phyloP scores from a whole-genome alignment of 2,888 invertebrate genomes.

The Caenorhabditis sp. region DNA sequence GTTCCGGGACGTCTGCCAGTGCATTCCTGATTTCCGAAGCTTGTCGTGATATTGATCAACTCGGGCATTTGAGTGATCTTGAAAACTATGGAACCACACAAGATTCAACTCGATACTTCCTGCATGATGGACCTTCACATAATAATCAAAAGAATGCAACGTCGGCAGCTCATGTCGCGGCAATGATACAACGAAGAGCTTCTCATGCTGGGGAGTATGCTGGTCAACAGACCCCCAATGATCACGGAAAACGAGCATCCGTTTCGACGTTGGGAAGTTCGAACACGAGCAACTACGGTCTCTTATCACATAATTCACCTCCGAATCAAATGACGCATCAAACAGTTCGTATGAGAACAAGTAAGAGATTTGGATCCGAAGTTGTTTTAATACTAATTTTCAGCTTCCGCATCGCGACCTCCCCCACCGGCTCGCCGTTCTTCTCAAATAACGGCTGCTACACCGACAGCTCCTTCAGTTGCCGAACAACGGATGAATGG shows the following conservation, averaged over 20 bases:
- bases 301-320: conserved; percentile 30
- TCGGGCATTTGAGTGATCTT: conserved; percentile 73
- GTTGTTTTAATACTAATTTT: background rate
- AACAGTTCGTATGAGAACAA: conserved; percentile 67
- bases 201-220: conserved; percentile 51
- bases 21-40: conserved; percentile 59
- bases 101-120: conserved; percentile 46
- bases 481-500: conserved; percentile 74
- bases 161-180: background rate
- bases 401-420: conserved; percentile 84
- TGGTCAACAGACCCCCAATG: background rate
- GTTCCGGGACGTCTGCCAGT: conserved; percentile 52
- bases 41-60: conserved; percentile 71
- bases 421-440: conserved; percentile 84
- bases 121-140: conserved; percentile 20
- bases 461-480: conserved; percentile 81
- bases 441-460: conserved; percentile 83
- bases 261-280: conserved; percentile 40
- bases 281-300: conserved; percentile 18
- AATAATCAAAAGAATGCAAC: conserved; percentile 22
- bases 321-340: conserved; percentile 8
- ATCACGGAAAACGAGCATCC: conserved; percentile 47
- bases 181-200: conserved; percentile 53
- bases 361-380: too few species aligned
- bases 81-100: conserved; percentile 70